phyloP scores from a whole-genome alignment of 2,888 invertebrate species.

The Allygus modestus region DNA sequence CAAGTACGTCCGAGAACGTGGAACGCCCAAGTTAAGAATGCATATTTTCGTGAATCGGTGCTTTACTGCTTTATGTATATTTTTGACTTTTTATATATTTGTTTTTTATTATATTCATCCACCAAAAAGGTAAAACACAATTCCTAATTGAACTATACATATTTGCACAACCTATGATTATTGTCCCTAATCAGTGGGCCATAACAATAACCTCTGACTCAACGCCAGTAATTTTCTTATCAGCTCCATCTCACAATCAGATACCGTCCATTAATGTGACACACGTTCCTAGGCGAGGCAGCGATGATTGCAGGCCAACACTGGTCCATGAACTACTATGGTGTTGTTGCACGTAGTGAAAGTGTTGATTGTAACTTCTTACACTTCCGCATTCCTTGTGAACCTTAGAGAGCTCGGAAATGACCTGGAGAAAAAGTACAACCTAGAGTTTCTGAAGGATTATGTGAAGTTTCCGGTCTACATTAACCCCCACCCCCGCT shows the following conservation, averaged over 20 bases:
- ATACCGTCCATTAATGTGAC: neutral
- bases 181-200: no score
- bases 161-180: no score
- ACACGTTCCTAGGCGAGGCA: neutral
- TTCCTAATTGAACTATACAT: no score
- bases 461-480: conserved; percentile 5
- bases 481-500: conserved; percentile 5
- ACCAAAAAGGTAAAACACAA: no score
- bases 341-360: neutral
- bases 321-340: neutral
- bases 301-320: neutral
- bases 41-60: no score
- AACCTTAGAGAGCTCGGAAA: neutral
- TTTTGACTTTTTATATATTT: no score
- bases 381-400: neutral
- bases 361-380: neutral
- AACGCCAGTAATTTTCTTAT: neutral
- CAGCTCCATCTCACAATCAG: neutral
- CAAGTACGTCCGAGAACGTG: no score
- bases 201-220: neutral
- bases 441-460: conserved; percentile 4
- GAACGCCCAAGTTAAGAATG: no score
- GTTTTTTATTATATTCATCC: no score
- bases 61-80: no score
- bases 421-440: neutral